Conservation (phyloP, 1,140 invertebrate genomes). For the Drosophila gunungcola region DNA sequence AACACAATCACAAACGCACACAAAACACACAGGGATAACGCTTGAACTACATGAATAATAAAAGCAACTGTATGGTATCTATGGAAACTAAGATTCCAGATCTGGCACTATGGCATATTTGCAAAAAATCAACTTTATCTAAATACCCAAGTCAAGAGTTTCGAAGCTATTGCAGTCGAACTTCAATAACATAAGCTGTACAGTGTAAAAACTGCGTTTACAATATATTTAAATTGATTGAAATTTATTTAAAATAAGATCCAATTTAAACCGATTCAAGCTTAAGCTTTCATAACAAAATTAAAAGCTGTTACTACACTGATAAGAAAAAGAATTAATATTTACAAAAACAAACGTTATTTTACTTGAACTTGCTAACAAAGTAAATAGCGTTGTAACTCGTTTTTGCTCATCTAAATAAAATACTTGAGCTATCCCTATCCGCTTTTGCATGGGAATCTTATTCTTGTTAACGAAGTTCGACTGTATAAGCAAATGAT, state of each 20-base stretch:
- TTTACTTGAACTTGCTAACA: too few relatives aligned
- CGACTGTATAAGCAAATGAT: slow-evolving; percentile 47
- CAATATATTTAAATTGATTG: not conserved
- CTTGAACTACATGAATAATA: slow-evolving; percentile 26
- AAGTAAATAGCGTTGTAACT: too few relatives aligned
- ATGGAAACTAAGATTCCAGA: slow-evolving; percentile 8
- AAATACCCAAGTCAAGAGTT: slow-evolving; percentile 7
- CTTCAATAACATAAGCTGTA: not conserved
- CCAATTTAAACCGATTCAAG: not conserved
- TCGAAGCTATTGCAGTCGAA: slow-evolving; percentile 23
- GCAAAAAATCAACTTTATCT: slow-evolving; percentile 7
- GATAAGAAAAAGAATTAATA: too few relatives aligned
- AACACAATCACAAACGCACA: slow-evolving; percentile 43
- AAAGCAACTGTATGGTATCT: slow-evolving; percentile 23
- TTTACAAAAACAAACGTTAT: too few relatives aligned
- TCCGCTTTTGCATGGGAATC: too few relatives aligned
- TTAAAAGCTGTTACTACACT: too few relatives aligned
- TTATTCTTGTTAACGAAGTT: slow-evolving; percentile 1
- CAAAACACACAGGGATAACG: slow-evolving; percentile 36
- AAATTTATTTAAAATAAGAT: not conserved
- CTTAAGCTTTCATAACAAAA: too few relatives aligned
- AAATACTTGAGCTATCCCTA: too few relatives aligned
- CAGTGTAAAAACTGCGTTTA: too few relatives aligned
- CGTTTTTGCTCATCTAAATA: too few relatives aligned
- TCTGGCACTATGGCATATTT: slow-evolving; percentile 9